These are phyloP conservation scores for Lamprotornis superbus DNA, from an alignment of 2,113 vertebrate species.

Conservation along the genomic window DNA sequence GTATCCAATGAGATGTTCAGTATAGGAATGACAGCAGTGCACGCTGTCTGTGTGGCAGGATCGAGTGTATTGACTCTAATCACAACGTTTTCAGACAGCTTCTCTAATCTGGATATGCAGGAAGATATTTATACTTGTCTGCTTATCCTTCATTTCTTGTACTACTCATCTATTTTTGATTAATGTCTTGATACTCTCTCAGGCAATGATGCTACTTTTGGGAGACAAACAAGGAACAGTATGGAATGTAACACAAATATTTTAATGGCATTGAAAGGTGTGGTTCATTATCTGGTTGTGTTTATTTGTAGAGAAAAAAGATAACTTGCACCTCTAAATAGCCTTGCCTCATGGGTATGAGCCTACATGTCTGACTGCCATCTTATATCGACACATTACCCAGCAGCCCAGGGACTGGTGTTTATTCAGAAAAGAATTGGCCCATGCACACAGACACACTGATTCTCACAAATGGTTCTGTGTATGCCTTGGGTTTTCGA, in stretches of 20 bases:
- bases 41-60: background rate
- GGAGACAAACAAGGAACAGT: background rate
- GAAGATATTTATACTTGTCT: background rate
- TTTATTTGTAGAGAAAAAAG: background rate
- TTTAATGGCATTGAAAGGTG: background rate
- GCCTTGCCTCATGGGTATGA: background rate
- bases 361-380: background rate
- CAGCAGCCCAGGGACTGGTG: background rate
- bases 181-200: background rate
- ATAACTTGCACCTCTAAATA: background rate
- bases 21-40: background rate
- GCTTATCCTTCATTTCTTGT: background rate
- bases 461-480: conserved; percentile 29
- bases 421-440: background rate
- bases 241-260: background rate
- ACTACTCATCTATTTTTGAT: conserved; percentile 13
- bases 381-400: background rate
- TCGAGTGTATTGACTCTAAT: background rate
- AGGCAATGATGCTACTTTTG: background rate
- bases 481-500: background rate
- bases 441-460: background rate
- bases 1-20: background rate
- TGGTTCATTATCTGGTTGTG: background rate
- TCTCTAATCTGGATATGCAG: background rate
- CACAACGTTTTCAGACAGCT: background rate